A percentile compares a stretch with the other conserved stretches of the same genome.
phyloP scores from a whole-genome alignment of 2,888 invertebrate species.

The Pardosa pseudoannulata region DNA sequence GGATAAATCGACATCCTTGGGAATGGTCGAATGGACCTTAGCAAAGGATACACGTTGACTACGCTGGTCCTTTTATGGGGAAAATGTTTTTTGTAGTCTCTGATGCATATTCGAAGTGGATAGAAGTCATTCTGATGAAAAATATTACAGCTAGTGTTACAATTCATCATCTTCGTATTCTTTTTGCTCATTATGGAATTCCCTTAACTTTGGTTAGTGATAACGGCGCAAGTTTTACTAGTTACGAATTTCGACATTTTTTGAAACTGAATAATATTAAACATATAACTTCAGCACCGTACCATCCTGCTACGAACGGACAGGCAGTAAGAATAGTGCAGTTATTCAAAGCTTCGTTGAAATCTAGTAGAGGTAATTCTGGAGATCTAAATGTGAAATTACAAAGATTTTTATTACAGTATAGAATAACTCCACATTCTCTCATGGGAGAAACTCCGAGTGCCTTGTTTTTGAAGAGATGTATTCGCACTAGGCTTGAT shows the following conservation, averaged over 20 bases:
- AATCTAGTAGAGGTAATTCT: slow-evolving; percentile 42
- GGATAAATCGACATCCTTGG: slow-evolving; percentile 40
- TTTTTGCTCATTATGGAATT: slow-evolving; percentile 43
- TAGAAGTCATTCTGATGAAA: slow-evolving; percentile 37
- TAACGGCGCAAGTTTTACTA: slow-evolving; percentile 50
- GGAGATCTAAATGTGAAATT: slow-evolving; percentile 48
- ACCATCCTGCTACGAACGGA: slow-evolving; percentile 44
- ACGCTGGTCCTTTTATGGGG: slow-evolving; percentile 48
- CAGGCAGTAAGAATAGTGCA: slow-evolving; percentile 40
- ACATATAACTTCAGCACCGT: slow-evolving; percentile 40
- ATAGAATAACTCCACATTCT: slow-evolving; percentile 51
- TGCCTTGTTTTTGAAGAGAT: slow-evolving; percentile 44
- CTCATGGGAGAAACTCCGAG: slow-evolving; percentile 48
- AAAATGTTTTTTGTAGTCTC: slow-evolving; percentile 42
- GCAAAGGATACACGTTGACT: slow-evolving; percentile 50
- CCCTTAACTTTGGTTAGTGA: slow-evolving; percentile 41
- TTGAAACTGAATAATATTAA: slow-evolving; percentile 46
- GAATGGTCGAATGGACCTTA: slow-evolving; percentile 39
- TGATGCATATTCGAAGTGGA: slow-evolving; percentile 48
- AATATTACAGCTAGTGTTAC: slow-evolving; percentile 33
- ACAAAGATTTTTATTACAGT: slow-evolving; percentile 53
- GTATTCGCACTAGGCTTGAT: slow-evolving; percentile 32
- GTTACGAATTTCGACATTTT: slow-evolving; percentile 50
- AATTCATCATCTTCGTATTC: slow-evolving; percentile 31
- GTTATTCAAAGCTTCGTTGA: slow-evolving; percentile 42